Percentiles rank a stretch among this genome's conserved stretches.
Evolutionary conservation across 2,113 vertebrate genomes (phyloP).

Genomic region (Coptodon bakossiorum): DNA sequence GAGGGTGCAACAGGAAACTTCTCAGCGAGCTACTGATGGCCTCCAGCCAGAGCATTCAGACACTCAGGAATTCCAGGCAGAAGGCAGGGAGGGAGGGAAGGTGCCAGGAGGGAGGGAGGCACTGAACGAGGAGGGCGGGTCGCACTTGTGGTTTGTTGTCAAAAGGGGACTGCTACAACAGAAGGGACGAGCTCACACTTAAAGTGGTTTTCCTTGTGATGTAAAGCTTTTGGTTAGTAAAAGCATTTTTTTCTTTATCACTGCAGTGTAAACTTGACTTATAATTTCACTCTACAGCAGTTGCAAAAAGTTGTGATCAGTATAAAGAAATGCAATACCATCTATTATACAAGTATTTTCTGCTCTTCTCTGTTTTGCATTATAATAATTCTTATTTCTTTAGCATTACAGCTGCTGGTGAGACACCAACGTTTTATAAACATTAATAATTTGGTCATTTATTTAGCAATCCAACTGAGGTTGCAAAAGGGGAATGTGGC

Average conservation of each 20-base stretch:
- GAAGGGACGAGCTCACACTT: not conserved
- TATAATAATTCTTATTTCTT: not conserved
- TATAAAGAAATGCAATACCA: not conserved
- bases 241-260: not conserved
- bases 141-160: slow-evolving; percentile 54
- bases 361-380: not conserved
- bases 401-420: not conserved
- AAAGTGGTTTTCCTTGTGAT: not conserved
- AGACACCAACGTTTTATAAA: not conserved
- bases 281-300: not conserved
- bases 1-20: slow-evolving; percentile 63
- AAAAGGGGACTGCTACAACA: slow-evolving; percentile 21
- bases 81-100: slow-evolving; percentile 42
- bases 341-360: not conserved
- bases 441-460: not conserved
- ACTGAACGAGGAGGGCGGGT: slow-evolving; percentile 45
- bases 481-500: not conserved
- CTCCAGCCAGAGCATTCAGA: slow-evolving; percentile 69
- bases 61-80: slow-evolving; percentile 70
- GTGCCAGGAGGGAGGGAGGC: slow-evolving; percentile 38
- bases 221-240: not conserved
- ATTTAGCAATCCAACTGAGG: not conserved
- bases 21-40: slow-evolving; percentile 65
- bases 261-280: not conserved
- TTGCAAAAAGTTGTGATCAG: not conserved